Conservation (phyloP, 2,797 vertebrate genomes). For the Epinephelus malabaricus region DNA sequence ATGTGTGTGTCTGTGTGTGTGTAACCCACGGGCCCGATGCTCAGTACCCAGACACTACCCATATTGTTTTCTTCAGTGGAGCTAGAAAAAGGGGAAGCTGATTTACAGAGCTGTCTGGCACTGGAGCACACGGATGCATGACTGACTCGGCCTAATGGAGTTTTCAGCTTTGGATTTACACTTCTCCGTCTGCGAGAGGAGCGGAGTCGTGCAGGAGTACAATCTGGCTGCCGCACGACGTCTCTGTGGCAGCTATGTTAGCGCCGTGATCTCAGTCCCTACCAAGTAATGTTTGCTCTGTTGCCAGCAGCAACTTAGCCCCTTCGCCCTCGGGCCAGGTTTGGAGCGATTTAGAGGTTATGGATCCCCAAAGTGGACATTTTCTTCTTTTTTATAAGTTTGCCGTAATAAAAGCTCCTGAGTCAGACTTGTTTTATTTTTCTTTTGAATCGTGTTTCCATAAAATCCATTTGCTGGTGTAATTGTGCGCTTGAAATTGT, state of each 20-base stretch:
- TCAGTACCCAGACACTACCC: constrained; percentile 76
- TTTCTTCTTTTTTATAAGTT: constrained; percentile 1
- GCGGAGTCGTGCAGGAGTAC: constrained; percentile 39
- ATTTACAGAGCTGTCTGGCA: constrained; percentile 85
- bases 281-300: constrained; percentile 11
- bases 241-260: constrained; percentile 44
- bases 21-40: constrained; percentile 56
- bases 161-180: constrained; percentile 84
- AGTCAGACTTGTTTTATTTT: background rate
- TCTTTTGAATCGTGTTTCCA: too few species aligned
- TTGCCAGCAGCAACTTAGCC: constrained; percentile 19
- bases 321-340: background rate
- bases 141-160: constrained; percentile 82
- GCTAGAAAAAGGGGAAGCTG: constrained; percentile 72
- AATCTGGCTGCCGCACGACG: constrained; percentile 37
- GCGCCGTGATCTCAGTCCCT: constrained; percentile 33
- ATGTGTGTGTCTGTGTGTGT: constrained; percentile 43
- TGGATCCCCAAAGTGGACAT: background rate
- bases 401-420: background rate
- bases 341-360: constrained; percentile 15
- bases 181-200: constrained; percentile 70
- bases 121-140: constrained; percentile 77
- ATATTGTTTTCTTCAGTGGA: constrained; percentile 82
- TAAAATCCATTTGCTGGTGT: background rate
- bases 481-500: background rate